Evolutionary conservation across 30 jellyfish, hydroid and myxozoan genomes (phyloP).

Genomic region (Pelagia noctiluca): DNA sequence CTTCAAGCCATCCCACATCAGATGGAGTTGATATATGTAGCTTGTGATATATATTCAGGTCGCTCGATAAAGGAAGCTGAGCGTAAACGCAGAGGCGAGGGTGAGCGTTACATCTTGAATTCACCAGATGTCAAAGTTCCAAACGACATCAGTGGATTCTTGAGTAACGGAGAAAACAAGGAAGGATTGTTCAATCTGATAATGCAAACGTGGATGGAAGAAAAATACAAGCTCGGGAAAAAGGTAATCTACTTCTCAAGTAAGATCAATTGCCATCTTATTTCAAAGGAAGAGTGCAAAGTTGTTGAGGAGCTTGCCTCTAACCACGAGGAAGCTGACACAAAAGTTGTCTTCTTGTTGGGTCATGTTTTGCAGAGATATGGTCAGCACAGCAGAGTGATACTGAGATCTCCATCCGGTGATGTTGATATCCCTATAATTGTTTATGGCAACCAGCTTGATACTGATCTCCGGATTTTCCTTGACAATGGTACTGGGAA

Average conservation of each 20-base stretch:
- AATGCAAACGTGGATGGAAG: not conserved
- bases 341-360: constrained; percentile 8
- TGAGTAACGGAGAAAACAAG: constrained; percentile 48
- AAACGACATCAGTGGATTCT: constrained; percentile 12
- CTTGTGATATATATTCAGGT: constrained; percentile 41
- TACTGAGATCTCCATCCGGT: constrained; percentile 43
- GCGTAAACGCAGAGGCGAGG: constrained; percentile 22
- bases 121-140: constrained; percentile 28
- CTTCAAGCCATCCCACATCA: constrained; percentile 21
- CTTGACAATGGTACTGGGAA: constrained; percentile 43
- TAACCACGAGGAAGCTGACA: constrained; percentile 57
- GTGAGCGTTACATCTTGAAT: constrained; percentile 21
- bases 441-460: constrained; percentile 21
- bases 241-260: constrained; percentile 8
- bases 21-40: constrained; percentile 22
- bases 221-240: constrained; percentile 17
- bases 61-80: constrained; percentile 38
- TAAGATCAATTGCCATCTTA: not conserved
- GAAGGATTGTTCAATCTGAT: constrained; percentile 23
- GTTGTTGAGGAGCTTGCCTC: constrained; percentile 21
- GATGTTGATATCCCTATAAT: constrained; percentile 32
- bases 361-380: constrained; percentile 7
- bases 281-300: constrained; percentile 11
- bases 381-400: constrained; percentile 31
- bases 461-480: constrained; percentile 8